Conservation (phyloP, 23 tunicate species). For the Clavelina lepadiformis region DNA sequence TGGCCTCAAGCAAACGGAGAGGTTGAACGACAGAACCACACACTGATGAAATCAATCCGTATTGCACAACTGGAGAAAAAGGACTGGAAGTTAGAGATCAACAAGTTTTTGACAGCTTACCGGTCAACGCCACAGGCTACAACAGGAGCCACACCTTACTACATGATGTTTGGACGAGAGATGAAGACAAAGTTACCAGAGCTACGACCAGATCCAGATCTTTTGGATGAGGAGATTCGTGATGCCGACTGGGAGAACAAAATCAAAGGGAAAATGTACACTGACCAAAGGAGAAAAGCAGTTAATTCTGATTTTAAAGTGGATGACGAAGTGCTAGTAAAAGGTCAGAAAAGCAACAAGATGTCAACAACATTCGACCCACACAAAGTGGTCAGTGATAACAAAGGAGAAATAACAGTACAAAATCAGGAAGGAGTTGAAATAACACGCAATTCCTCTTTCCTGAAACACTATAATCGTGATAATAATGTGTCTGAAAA, state of each 20-base stretch:
- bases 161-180: conserved; percentile 24
- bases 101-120: conserved; percentile 29
- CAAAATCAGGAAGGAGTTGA: conserved; percentile 16
- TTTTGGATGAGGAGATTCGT: conserved; percentile 7
- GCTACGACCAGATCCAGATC: not conserved
- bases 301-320: conserved; percentile 8
- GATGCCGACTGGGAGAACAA: conserved; percentile 24
- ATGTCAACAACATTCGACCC: too few relatives aligned
- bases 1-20: conserved; percentile 34
- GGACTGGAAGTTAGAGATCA: conserved; percentile 19
- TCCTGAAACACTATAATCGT: too few relatives aligned
- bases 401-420: conserved; percentile 11
- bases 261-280: conserved; percentile 14
- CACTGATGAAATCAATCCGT: conserved; percentile 27
- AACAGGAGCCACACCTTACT: conserved; percentile 2
- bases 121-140: conserved; percentile 7
- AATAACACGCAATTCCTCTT: too few relatives aligned
- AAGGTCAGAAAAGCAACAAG: too few relatives aligned
- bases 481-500: too few relatives aligned
- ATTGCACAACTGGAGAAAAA: conserved; percentile 19
- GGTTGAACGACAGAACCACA: conserved; percentile 38
- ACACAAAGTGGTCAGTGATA: not conserved
- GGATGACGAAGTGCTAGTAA: conserved; percentile 9
- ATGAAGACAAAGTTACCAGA: conserved; percentile 22
- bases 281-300: conserved; percentile 32